Conservation (phyloP, 2,888 invertebrate genomes). For the Drosophila pseudotakahashii region DNA sequence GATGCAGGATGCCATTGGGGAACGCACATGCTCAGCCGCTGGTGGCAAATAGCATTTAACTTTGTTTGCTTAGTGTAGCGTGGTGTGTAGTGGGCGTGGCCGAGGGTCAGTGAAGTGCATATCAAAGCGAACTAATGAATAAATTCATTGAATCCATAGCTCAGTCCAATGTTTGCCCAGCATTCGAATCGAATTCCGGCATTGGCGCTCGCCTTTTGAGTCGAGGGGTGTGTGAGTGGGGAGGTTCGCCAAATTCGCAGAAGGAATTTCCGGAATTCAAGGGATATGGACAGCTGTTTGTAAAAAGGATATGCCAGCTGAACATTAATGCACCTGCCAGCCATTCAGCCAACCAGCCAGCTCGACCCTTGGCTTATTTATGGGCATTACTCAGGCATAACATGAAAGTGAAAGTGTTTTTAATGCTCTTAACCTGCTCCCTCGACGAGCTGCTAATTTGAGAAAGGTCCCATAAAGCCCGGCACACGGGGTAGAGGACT, state of each 20-base stretch:
- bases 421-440: slow-evolving; percentile 50
- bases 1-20: slow-evolving; percentile 12
- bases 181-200: slow-evolving; percentile 52
- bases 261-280: slow-evolving; percentile 36
- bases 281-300: slow-evolving; percentile 51
- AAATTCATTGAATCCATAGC: slow-evolving; percentile 73
- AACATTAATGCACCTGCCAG: slow-evolving; percentile 61
- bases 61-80: slow-evolving; percentile 66
- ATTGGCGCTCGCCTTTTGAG: slow-evolving; percentile 37
- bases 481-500: background rate
- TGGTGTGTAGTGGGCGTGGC: slow-evolving; percentile 29
- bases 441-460: slow-evolving; percentile 74
- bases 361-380: slow-evolving; percentile 68
- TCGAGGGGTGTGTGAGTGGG: slow-evolving; percentile 16
- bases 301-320: slow-evolving; percentile 22
- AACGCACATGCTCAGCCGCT: slow-evolving; percentile 39
- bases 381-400: slow-evolving; percentile 66
- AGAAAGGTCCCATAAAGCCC: slow-evolving; percentile 56
- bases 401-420: slow-evolving; percentile 68
- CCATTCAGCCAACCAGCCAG: slow-evolving; percentile 5
- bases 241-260: slow-evolving; percentile 7
- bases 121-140: slow-evolving; percentile 77
- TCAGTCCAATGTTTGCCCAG: slow-evolving; percentile 63
- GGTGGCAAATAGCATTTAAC: slow-evolving; percentile 69
- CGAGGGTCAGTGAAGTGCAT: slow-evolving; percentile 55